Evolutionary conservation across 2,797 vertebrate species (phyloP).

Genomic region (Sternotherus odoratus): DNA sequence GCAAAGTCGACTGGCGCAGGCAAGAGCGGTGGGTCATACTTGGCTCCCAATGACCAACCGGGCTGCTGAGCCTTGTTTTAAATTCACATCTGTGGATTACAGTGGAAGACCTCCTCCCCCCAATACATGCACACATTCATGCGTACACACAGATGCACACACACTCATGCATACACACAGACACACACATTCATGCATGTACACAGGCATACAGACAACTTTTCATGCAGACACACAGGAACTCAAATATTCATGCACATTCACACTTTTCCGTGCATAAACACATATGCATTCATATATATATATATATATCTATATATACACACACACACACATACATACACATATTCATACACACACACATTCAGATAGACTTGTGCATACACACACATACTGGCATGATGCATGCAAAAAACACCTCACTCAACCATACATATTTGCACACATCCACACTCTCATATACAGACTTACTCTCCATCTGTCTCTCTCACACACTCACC

Average conservation of each 20-base stretch:
- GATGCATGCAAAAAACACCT: not conserved
- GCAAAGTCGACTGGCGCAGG: not conserved
- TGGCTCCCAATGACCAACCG: not conserved
- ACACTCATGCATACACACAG: too few species aligned
- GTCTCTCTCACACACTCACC: not conserved
- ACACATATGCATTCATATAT: not conserved
- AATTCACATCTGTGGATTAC: not conserved
- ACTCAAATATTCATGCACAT: not conserved
- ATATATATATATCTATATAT: not conserved
- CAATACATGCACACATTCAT: not conserved
- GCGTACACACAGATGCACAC: too few species aligned
- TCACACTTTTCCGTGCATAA: not conserved
- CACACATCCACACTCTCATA: not conserved
- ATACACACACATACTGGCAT: too few species aligned
- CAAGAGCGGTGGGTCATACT: not conserved
- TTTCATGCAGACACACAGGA: too few species aligned
- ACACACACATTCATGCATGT: not conserved
- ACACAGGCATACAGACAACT: too few species aligned
- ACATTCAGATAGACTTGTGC: not conserved
- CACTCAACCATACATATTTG: not conserved
- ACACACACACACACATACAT: not conserved
- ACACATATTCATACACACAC: not conserved
- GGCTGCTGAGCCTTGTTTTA: not conserved
- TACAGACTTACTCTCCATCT: not conserved
- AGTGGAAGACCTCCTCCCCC: not conserved